Conservation (phyloP, 2,888 invertebrate species). For the Drosophila nr. medialis region DNA sequence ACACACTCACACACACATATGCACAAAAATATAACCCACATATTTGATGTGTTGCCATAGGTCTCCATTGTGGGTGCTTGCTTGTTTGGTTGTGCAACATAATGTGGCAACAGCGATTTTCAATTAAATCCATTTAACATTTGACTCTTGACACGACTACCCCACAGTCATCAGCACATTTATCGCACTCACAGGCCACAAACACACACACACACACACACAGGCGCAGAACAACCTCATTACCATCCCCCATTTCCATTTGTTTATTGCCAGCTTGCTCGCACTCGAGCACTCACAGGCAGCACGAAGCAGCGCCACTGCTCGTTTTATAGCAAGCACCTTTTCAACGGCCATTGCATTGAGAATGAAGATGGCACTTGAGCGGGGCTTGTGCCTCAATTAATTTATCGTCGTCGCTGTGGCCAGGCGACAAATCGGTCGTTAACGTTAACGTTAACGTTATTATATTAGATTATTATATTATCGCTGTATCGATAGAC, state of each 20-base stretch:
- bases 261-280: conserved; percentile 33
- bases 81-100: conserved; percentile 66
- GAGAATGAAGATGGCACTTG: conserved; percentile 49
- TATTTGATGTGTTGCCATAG: conserved; percentile 48
- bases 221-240: conserved; percentile 39
- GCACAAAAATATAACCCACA: conserved; percentile 37
- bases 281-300: conserved; percentile 14
- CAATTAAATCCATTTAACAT: conserved; percentile 71
- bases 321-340: conserved; percentile 62
- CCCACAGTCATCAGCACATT: conserved; percentile 38
- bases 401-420: conserved; percentile 24
- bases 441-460: conserved; percentile 19
- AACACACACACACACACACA: conserved; percentile 11
- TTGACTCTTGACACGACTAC: conserved; percentile 60
- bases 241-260: conserved; percentile 57
- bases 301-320: conserved; percentile 34
- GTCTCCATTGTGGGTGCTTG: conserved; percentile 23
- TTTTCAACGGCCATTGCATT: conserved; percentile 56
- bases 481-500: conserved; percentile 24
- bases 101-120: conserved; percentile 67
- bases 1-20: conserved; percentile 13
- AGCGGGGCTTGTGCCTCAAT: conserved; percentile 42
- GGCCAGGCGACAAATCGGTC: conserved; percentile 45
- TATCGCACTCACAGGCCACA: conserved; percentile 32
- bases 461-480: neutral